phyloP scores from a whole-genome alignment of 92 coral and sea anemone species.

The Palythoa grandiflora region DNA sequence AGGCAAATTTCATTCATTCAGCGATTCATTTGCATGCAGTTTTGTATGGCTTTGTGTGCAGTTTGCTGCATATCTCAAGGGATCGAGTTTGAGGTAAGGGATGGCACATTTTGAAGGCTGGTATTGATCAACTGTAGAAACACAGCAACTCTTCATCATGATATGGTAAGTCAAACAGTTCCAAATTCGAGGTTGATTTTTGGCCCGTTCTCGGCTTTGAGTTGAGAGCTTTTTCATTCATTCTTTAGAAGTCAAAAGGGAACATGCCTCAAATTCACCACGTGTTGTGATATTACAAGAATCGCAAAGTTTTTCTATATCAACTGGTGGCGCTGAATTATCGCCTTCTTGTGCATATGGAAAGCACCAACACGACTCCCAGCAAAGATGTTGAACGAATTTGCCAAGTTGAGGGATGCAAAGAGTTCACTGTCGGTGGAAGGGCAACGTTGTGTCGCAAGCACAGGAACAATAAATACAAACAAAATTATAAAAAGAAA shows the following conservation, averaged over 20 bases:
- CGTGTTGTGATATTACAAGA: constrained; percentile 51
- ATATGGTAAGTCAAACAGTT: background rate
- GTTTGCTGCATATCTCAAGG: constrained; percentile 53
- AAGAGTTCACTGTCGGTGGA: constrained; percentile 91
- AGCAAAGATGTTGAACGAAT: constrained; percentile 64
- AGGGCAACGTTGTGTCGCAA: constrained; percentile 93
- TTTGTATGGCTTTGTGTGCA: constrained; percentile 60
- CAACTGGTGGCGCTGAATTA: constrained; percentile 17
- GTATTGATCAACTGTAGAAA: constrained; percentile 1
- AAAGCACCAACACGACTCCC: constrained; percentile 50
- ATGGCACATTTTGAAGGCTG: constrained; percentile 32
- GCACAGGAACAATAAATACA: constrained; percentile 97
- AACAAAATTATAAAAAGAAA: constrained; percentile 98
- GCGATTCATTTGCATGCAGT: constrained; percentile 92
- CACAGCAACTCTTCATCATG: background rate
- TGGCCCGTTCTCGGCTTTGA: background rate
- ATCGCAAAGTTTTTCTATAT: constrained; percentile 17
- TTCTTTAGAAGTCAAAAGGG: constrained; percentile 47
- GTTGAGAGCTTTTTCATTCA: constrained; percentile 33
- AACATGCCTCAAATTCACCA: constrained; percentile 30
- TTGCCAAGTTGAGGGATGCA: constrained; percentile 96
- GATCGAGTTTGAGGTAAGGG: constrained; percentile 37
- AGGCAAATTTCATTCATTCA: constrained; percentile 97
- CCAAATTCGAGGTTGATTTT: constrained; percentile 2
- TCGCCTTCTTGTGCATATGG: constrained; percentile 57